Conservation (phyloP, 2,888 invertebrate species). For the Vandiemenella viatica region DNA sequence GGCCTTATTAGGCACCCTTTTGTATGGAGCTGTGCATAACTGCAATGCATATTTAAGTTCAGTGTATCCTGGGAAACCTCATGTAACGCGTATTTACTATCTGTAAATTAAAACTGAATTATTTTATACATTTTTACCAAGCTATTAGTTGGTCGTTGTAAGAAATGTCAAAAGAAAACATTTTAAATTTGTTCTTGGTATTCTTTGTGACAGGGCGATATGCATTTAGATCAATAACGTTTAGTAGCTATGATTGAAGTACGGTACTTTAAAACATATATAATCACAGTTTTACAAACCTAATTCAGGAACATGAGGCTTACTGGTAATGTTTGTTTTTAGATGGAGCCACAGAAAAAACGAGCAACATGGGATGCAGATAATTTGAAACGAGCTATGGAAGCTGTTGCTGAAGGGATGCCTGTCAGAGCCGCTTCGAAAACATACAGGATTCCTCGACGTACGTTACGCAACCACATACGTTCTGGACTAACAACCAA, state of each 20-base stretch:
- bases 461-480: neutral
- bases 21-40: too few relatives aligned
- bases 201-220: too few relatives aligned
- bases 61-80: neutral
- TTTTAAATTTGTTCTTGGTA: too few relatives aligned
- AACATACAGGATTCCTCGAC: neutral
- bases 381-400: neutral
- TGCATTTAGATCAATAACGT: too few relatives aligned
- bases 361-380: neutral
- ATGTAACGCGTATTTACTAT: neutral
- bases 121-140: neutral
- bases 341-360: neutral
- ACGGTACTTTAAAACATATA: too few relatives aligned
- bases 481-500: too few relatives aligned
- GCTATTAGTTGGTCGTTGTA: neutral
- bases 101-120: neutral
- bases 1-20: too few relatives aligned
- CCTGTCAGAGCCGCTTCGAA: neutral
- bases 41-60: too few relatives aligned
- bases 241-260: too few relatives aligned
- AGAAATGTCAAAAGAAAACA: too few relatives aligned
- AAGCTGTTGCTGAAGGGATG: neutral
- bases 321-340: neutral
- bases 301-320: too few relatives aligned
- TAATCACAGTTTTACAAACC: too few relatives aligned